These are phyloP conservation scores for Rotaria socialis DNA, from an alignment of 2,888 invertebrate species.

Conservation along the genomic window DNA sequence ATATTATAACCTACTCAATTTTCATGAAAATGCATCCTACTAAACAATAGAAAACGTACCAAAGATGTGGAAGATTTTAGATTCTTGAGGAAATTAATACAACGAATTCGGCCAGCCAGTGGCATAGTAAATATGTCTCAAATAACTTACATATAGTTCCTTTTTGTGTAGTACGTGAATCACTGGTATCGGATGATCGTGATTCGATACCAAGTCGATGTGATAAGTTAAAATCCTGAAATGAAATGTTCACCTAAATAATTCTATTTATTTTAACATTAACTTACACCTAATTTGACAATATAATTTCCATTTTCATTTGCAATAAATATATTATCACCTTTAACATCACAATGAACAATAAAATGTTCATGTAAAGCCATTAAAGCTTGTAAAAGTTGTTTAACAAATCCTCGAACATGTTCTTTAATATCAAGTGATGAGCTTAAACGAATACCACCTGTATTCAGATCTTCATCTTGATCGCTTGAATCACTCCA, in stretches of 20 bases:
- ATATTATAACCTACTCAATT: too few relatives aligned
- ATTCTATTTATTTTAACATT: background rate
- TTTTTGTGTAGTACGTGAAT: slow-evolving; percentile 17
- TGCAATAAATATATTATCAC: slow-evolving; percentile 33
- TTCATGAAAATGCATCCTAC: too few relatives aligned
- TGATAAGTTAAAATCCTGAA: slow-evolving; percentile 21
- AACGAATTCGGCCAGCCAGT: too few relatives aligned
- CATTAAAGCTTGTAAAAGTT: slow-evolving; percentile 6
- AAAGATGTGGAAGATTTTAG: too few relatives aligned
- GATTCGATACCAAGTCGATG: slow-evolving; percentile 15
- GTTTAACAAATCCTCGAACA: background rate
- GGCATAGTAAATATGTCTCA: background rate
- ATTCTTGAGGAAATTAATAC: too few relatives aligned
- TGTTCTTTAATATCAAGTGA: slow-evolving; percentile 22
- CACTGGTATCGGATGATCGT: background rate
- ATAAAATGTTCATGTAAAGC: background rate
- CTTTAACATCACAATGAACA: slow-evolving; percentile 32
- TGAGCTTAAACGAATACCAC: background rate
- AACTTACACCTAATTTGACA: slow-evolving; percentile 25
- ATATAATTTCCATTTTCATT: background rate
- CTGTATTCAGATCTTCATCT: background rate
- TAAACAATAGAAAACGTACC: too few relatives aligned
- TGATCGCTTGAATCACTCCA: background rate
- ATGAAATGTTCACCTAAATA: background rate
- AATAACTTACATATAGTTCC: slow-evolving; percentile 22